Evolutionary conservation across 2,113 vertebrate genomes (phyloP).

Genomic region (Cephalopholis sonnerati): DNA sequence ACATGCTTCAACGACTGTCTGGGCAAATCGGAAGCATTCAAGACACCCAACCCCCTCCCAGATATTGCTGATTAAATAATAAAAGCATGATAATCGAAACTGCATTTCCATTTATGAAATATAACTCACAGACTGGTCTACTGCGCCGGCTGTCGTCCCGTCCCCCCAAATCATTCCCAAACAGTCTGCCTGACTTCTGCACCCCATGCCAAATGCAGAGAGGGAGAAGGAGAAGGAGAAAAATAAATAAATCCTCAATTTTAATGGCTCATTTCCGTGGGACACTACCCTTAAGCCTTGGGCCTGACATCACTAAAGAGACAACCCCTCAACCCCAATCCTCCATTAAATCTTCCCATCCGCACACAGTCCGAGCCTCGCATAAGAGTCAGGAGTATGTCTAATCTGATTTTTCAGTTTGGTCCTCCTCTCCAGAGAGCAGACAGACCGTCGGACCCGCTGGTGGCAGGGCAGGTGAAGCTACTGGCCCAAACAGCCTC

Average conservation of each 20-base stretch:
- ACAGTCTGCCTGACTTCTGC: constrained; percentile 64
- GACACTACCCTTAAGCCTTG: constrained; percentile 76
- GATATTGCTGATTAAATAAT: constrained; percentile 77
- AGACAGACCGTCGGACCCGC: constrained; percentile 16
- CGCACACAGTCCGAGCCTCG: constrained; percentile 23
- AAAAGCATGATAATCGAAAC: constrained; percentile 69
- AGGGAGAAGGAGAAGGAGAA: constrained; percentile 67
- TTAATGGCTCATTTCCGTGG: constrained; percentile 81
- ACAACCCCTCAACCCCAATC: constrained; percentile 44
- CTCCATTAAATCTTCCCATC: constrained; percentile 48
- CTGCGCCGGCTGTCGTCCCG: constrained; percentile 28
- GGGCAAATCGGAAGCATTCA: constrained; percentile 68
- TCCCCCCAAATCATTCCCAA: constrained; percentile 71
- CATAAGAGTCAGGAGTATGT: constrained; percentile 49
- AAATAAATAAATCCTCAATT: constrained; percentile 82
- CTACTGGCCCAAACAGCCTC: neutral
- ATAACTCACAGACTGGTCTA: constrained; percentile 52
- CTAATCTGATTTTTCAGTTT: constrained; percentile 69
- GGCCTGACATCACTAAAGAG: constrained; percentile 66
- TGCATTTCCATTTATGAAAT: constrained; percentile 71
- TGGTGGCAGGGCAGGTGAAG: constrained; percentile 36
- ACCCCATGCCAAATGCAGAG: constrained; percentile 58
- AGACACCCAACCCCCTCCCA: constrained; percentile 51
- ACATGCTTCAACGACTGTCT: constrained; percentile 49
- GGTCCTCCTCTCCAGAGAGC: constrained; percentile 24